phyloP scores from a whole-genome alignment of 2,888 invertebrate species.

The Polyploca ridens region DNA sequence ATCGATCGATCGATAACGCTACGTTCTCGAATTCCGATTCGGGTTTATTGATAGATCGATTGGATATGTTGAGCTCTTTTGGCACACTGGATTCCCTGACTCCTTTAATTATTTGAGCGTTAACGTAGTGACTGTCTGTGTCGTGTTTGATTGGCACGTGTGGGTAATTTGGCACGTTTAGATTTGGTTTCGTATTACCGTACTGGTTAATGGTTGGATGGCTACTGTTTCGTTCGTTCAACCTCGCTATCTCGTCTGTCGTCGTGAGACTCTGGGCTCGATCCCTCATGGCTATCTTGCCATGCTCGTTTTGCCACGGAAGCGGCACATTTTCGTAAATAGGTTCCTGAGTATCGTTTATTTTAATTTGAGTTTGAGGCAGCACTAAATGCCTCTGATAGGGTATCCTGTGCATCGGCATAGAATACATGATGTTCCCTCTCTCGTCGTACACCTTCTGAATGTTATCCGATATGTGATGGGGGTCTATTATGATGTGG shows the following conservation, averaged over 20 bases:
- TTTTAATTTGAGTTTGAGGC: slow-evolving; percentile 72
- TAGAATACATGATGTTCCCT: slow-evolving; percentile 86
- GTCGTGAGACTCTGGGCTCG: slow-evolving; percentile 89
- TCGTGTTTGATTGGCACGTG: slow-evolving; percentile 48
- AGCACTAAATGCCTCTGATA: slow-evolving; percentile 80
- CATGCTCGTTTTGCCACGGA: slow-evolving; percentile 83
- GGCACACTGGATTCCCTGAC: slow-evolving; percentile 71
- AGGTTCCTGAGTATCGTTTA: slow-evolving; percentile 86
- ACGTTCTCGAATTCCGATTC: slow-evolving; percentile 62
- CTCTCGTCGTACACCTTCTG: slow-evolving; percentile 86
- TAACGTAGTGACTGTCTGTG: slow-evolving; percentile 72
- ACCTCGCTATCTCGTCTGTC: slow-evolving; percentile 85
- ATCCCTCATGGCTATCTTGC: slow-evolving; percentile 60
- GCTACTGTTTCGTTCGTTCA: slow-evolving; percentile 72
- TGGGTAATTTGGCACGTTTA: slow-evolving; percentile 40
- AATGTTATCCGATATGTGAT: slow-evolving; percentile 84
- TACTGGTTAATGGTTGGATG: slow-evolving; percentile 64
- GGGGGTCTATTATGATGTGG: slow-evolving; percentile 84
- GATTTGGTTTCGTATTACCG: slow-evolving; percentile 43
- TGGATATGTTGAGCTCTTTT: slow-evolving; percentile 59
- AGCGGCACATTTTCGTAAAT: slow-evolving; percentile 93
- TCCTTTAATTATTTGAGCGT: slow-evolving; percentile 77
- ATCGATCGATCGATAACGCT: slow-evolving; percentile 56
- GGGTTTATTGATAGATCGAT: slow-evolving; percentile 52
- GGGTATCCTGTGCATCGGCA: slow-evolving; percentile 80